These are phyloP conservation scores for Caiman crocodilus DNA, from an alignment of 2,797 vertebrate genomes.

Conservation along the genomic window DNA sequence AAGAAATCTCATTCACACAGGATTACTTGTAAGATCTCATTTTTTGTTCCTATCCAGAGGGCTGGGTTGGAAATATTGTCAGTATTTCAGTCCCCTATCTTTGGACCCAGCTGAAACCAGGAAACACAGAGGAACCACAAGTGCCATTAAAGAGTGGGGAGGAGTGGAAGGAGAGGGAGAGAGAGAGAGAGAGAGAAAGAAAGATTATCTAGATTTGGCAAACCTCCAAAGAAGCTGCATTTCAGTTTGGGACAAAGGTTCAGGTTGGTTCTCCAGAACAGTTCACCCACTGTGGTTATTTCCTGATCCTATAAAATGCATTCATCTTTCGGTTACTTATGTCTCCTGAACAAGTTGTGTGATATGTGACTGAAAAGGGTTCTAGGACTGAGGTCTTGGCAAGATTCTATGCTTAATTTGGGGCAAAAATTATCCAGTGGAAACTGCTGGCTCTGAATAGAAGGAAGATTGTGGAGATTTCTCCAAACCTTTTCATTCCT, in stretches of 20 bases:
- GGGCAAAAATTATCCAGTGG: slow-evolving; percentile 37
- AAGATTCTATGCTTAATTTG: slow-evolving; percentile 63
- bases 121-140: slow-evolving; percentile 36
- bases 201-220: slow-evolving; percentile 66
- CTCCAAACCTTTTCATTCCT: not conserved
- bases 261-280: slow-evolving; percentile 38
- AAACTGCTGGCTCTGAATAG: not conserved
- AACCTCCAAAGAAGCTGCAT: slow-evolving; percentile 37
- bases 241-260: slow-evolving; percentile 66
- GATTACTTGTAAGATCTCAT: slow-evolving; percentile 61
- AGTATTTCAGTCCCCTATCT: slow-evolving; percentile 68
- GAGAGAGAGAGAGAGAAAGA: slow-evolving; percentile 32
- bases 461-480: not conserved
- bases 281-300: not conserved
- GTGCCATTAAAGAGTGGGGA: slow-evolving; percentile 26
- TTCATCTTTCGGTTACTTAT: slow-evolving; percentile 10
- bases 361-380: slow-evolving; percentile 10
- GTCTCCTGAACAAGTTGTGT: not conserved
- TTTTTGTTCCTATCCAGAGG: slow-evolving; percentile 47
- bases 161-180: not conserved
- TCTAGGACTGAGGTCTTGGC: slow-evolving; percentile 57
- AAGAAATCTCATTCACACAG: slow-evolving; percentile 58
- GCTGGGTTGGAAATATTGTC: slow-evolving; percentile 54
- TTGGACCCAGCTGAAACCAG: slow-evolving; percentile 64
- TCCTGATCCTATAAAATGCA: slow-evolving; percentile 6